Conservation (phyloP, 2,113 vertebrate genomes). For the Nematolebias whitei region DNA sequence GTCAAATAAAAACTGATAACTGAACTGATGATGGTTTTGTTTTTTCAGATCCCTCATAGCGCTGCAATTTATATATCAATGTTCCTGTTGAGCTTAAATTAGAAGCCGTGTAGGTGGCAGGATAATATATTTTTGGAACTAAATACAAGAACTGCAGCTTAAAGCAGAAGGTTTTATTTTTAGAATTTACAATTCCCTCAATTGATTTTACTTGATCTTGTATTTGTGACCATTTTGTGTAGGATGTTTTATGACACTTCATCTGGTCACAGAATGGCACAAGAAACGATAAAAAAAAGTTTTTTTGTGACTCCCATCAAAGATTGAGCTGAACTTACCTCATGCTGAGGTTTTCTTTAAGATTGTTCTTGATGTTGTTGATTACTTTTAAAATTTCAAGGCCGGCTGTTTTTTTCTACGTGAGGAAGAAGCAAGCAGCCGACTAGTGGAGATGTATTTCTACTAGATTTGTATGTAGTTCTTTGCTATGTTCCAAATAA, state of each 20-base stretch:
- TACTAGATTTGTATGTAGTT: slow-evolving; percentile 88
- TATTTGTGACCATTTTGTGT: slow-evolving; percentile 41
- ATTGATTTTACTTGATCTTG: slow-evolving; percentile 27
- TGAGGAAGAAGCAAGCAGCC: slow-evolving; percentile 65
- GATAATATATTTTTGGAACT: slow-evolving; percentile 51
- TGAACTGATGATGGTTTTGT: slow-evolving; percentile 16
- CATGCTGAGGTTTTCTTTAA: slow-evolving; percentile 49
- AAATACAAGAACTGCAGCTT: slow-evolving; percentile 30
- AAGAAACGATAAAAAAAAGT: slow-evolving; percentile 9
- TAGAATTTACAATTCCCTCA: slow-evolving; percentile 47
- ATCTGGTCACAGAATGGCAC: slow-evolving; percentile 4
- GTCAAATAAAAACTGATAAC: slow-evolving; percentile 27
- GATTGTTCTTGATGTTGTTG: slow-evolving; percentile 4
- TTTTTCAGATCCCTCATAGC: slow-evolving; percentile 40
- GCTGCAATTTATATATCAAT: slow-evolving; percentile 28
- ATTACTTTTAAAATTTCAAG: slow-evolving; percentile 75
- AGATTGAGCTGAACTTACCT: slow-evolving; percentile 33
- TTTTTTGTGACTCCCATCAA: slow-evolving; percentile 21
- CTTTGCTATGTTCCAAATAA: slow-evolving; percentile 94
- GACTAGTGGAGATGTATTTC: slow-evolving; percentile 57
- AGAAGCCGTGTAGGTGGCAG: slow-evolving; percentile 22
- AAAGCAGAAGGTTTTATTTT: slow-evolving; percentile 64
- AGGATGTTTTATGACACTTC: slow-evolving; percentile 14
- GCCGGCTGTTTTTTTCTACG: slow-evolving; percentile 76
- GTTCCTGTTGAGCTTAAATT: slow-evolving; percentile 2